phyloP scores from a whole-genome alignment of 2,113 vertebrate species.

The Grallaria varia region DNA sequence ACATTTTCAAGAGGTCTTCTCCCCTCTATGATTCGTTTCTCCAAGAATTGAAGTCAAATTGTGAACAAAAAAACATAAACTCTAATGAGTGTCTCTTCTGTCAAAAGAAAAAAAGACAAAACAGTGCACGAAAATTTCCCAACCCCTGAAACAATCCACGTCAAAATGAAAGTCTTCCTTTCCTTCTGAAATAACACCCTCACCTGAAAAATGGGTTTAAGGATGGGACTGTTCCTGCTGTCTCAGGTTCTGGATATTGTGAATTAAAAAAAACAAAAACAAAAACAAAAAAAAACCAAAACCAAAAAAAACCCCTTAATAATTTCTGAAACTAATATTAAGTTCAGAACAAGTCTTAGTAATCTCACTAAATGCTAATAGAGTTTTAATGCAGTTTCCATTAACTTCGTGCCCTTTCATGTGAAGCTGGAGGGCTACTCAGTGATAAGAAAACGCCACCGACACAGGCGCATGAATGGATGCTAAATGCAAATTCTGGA shows the following conservation, averaged over 20 bases:
- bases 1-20: neutral
- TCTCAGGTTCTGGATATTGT: neutral
- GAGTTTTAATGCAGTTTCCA: conserved; percentile 63
- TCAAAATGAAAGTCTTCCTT: neutral
- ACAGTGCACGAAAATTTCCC: neutral
- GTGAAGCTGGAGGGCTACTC: conserved; percentile 51
- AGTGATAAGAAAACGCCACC: conserved; percentile 50
- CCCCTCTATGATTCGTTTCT: neutral
- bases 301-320: no score
- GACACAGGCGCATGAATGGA: conserved; percentile 4
- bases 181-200: neutral
- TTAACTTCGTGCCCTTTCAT: conserved; percentile 67
- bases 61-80: neutral
- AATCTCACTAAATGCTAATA: conserved; percentile 49
- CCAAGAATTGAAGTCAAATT: neutral
- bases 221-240: neutral
- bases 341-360: neutral
- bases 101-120: neutral
- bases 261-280: neutral
- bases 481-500: conserved; percentile 53
- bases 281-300: no score
- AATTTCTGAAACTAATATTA: neutral
- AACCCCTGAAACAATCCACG: neutral
- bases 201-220: neutral
- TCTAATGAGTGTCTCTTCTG: neutral